phyloP scores from a whole-genome alignment of 2,113 vertebrate genomes.

The Atherinomorus stipes region DNA sequence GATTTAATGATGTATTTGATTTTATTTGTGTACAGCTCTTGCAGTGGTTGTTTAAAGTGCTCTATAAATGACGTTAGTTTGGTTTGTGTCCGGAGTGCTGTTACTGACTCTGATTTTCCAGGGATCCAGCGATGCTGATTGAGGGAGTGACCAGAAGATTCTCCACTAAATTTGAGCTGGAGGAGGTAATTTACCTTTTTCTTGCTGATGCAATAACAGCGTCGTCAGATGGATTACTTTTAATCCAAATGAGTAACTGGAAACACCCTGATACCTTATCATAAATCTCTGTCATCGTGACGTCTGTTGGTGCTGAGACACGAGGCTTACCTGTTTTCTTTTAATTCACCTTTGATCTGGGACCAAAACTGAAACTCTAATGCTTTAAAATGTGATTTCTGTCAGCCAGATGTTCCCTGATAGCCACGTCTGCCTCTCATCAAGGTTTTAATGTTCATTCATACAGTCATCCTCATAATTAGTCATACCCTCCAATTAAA shows the following conservation, averaged over 20 bases:
- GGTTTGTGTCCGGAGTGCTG: too few relatives aligned
- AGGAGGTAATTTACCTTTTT: slow-evolving; percentile 83
- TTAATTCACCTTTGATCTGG: neutral
- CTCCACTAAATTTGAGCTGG: slow-evolving; percentile 84
- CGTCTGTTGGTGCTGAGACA: neutral
- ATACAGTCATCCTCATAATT: too few relatives aligned
- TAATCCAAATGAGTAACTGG: neutral
- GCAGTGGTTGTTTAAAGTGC: too few relatives aligned
- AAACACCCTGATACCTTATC: slow-evolving; percentile 37
- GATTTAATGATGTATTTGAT: too few relatives aligned
- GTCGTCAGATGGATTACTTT: neutral
- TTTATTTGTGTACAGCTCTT: too few relatives aligned
- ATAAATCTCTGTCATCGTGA: neutral
- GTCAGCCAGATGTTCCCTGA: too few relatives aligned
- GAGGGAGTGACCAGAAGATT: slow-evolving; percentile 85
- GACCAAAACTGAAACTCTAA: neutral
- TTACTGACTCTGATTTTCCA: slow-evolving; percentile 10
- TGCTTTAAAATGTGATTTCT: too few relatives aligned
- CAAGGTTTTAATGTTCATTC: too few relatives aligned
- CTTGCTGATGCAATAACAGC: neutral
- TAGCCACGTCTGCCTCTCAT: too few relatives aligned
- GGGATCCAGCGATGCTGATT: slow-evolving; percentile 82
- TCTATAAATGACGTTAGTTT: too few relatives aligned
- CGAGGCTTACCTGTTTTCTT: neutral
- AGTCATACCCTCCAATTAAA: too few relatives aligned